Evolutionary conservation across 2,888 invertebrate genomes (phyloP).

Genomic region (Lucinisca nassula): DNA sequence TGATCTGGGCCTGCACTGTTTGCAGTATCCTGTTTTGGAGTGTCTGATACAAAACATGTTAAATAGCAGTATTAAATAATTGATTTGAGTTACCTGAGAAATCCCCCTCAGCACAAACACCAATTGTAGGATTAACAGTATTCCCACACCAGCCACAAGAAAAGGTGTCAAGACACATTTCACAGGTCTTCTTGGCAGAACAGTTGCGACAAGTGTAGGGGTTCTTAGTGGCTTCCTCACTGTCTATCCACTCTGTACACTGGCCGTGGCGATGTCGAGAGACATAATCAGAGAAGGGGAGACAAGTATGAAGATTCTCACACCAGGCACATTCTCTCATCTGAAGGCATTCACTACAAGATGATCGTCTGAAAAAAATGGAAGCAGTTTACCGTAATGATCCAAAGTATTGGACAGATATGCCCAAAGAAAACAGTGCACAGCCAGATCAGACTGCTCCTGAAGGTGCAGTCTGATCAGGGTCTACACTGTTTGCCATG

Average conservation of each 20-base stretch:
- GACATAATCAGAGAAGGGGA: slow-evolving; percentile 98
- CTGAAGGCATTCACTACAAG: slow-evolving; percentile 91
- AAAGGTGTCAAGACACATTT: slow-evolving; percentile 92
- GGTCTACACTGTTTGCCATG: too few relatives aligned
- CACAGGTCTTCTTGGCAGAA: slow-evolving; percentile 80
- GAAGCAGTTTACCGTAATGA: not conserved
- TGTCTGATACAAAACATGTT: too few relatives aligned
- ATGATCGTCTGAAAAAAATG: slow-evolving; percentile 77
- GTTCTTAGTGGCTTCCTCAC: slow-evolving; percentile 74
- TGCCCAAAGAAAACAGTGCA: too few relatives aligned
- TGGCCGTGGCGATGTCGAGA: slow-evolving; percentile 97
- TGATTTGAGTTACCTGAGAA: slow-evolving; percentile 81
- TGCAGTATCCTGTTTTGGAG: too few relatives aligned
- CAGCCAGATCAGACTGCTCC: not conserved
- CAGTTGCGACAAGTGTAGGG: slow-evolving; percentile 81
- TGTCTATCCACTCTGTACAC: slow-evolving; percentile 97
- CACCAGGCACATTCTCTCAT: slow-evolving; percentile 98
- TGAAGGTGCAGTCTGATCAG: too few relatives aligned
- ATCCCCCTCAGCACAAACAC: slow-evolving; percentile 89
- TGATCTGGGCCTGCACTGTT: too few relatives aligned
- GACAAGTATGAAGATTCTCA: slow-evolving; percentile 96
- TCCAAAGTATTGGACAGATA: too few relatives aligned
- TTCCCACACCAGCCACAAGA: slow-evolving; percentile 99
- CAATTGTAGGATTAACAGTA: slow-evolving; percentile 95
- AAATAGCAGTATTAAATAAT: too few relatives aligned